phyloP scores from a whole-genome alignment of 2,797 vertebrate genomes.

The Clarias pachynema region DNA sequence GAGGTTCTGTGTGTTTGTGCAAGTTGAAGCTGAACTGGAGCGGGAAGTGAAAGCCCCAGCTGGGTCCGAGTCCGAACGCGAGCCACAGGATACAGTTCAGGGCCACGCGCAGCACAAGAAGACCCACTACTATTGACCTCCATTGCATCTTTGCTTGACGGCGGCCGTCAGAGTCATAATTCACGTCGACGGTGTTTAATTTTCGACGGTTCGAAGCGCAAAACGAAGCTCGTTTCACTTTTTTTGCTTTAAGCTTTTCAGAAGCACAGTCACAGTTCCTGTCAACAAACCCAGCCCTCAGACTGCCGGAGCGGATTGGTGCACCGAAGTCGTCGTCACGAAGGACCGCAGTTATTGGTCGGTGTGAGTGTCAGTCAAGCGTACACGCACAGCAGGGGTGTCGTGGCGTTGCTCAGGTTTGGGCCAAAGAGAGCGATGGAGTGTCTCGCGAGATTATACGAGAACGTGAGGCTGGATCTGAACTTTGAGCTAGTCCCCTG shows the following conservation, averaged over 20 bases:
- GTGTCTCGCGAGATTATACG: background rate
- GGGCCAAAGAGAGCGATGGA: constrained; percentile 31
- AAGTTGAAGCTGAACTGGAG: constrained; percentile 72
- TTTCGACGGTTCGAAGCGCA: constrained; percentile 3
- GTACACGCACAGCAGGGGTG: constrained; percentile 16
- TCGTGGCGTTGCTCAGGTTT: constrained; percentile 62
- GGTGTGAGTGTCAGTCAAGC: constrained; percentile 52
- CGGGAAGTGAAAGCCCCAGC: constrained; percentile 85
- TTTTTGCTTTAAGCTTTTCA: constrained; percentile 36
- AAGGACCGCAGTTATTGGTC: constrained; percentile 52
- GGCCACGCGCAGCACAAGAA: constrained; percentile 86
- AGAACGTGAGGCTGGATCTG: background rate
- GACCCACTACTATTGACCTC: constrained; percentile 90
- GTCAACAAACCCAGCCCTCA: constrained; percentile 73
- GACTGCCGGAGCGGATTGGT: constrained; percentile 65
- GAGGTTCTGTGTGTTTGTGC: constrained; percentile 68
- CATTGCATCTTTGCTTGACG: constrained; percentile 88
- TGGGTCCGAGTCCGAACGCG: constrained; percentile 82
- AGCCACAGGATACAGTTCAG: constrained; percentile 85
- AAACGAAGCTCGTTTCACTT: constrained; percentile 19
- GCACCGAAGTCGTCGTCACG: fast-evolving
- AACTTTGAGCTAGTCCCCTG: background rate
- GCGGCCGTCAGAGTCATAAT: constrained; percentile 76
- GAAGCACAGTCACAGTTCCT: constrained; percentile 68
- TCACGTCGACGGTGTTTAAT: constrained; percentile 57